Evolutionary conservation across 2,888 invertebrate genomes (phyloP).

Genomic region (Hemithea aestivaria): DNA sequence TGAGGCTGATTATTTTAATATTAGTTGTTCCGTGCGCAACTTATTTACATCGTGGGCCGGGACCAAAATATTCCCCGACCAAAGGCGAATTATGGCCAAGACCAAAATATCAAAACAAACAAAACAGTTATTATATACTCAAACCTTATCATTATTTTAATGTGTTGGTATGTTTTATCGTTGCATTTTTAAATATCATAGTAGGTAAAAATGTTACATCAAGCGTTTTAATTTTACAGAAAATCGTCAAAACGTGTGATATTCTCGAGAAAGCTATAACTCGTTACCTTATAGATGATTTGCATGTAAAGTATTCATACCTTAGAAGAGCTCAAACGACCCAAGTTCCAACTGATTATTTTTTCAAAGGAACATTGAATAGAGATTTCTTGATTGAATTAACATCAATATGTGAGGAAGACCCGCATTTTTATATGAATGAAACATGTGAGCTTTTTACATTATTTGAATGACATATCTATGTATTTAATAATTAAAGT

Average conservation of each 20-base stretch:
- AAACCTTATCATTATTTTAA: constrained; percentile 32
- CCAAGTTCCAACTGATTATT: background rate
- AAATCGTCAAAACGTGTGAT: constrained; percentile 2
- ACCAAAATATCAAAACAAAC: constrained; percentile 72
- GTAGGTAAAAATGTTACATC: background rate
- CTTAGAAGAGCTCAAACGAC: background rate
- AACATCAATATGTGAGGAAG: constrained; percentile 78
- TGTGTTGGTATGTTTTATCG: constrained; percentile 58
- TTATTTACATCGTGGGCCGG: no score
- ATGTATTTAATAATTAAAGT: background rate
- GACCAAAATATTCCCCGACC: constrained; percentile 75
- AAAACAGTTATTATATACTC: constrained; percentile 51
- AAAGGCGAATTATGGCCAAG: constrained; percentile 85
- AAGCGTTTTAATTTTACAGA: constrained; percentile 35
- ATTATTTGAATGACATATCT: background rate
- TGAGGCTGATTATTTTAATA: no score
- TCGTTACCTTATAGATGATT: background rate
- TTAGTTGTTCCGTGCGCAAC: no score
- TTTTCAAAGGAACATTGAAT: background rate
- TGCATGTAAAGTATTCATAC: background rate
- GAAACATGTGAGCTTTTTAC: constrained; percentile 83
- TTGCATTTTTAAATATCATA: background rate
- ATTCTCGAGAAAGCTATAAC: constrained; percentile 9
- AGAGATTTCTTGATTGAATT: constrained; percentile 73
- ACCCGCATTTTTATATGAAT: constrained; percentile 83